Base-by-base conservation (phyloP, 2,888 invertebrate genomes). In the Steromphala cineraria region DNA sequence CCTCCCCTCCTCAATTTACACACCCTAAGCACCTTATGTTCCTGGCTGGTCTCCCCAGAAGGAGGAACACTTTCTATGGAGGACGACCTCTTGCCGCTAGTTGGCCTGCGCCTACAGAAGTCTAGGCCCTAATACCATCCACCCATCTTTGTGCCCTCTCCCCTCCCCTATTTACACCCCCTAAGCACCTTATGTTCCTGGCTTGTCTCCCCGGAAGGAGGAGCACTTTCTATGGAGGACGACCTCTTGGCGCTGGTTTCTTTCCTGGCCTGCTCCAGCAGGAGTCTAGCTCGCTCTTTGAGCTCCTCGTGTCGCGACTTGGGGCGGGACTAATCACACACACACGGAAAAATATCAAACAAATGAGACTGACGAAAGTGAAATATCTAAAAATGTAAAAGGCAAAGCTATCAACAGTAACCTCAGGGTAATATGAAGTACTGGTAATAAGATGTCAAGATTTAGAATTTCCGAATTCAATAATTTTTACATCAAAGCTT, bases 291-390 rank as follows among this genome's bases (percentile, higher is more conserved):
- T 94, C 96, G 94, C 94, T 97, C 97, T 93, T 96, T 96, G 89
- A 97, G 95, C 94, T 97, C 97, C 89, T 96, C 96, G 92, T 97
- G 97, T 80, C 97, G 95, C 88, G 96, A 96, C 91, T 96, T 94
- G 92, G 75, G 19, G 17, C 24, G 52, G 40, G 74, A 75, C 75
- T 80, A 67, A 40, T 15, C 53, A 36, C 21, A 78, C 21, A 21
- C 21, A 46, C 17, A 31, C 67, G 31, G 17, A 55, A 67, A 21
- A 19, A 21, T n/a, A n/a, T 52, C n/a, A 55, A 19, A 31, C 17
- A 52, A 31, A 28, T 75, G 8, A 56, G 56, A 36, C 19, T 40
- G 67, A 28, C 19, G 31, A 28, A 74, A 74, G 36, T 19, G 28
- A 52, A 24, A 40, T 31, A 24, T 62, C 53, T 75, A 75, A 5